Conservation (phyloP, 2,113 vertebrate genomes). For the Neolamprologus fasciatus region DNA sequence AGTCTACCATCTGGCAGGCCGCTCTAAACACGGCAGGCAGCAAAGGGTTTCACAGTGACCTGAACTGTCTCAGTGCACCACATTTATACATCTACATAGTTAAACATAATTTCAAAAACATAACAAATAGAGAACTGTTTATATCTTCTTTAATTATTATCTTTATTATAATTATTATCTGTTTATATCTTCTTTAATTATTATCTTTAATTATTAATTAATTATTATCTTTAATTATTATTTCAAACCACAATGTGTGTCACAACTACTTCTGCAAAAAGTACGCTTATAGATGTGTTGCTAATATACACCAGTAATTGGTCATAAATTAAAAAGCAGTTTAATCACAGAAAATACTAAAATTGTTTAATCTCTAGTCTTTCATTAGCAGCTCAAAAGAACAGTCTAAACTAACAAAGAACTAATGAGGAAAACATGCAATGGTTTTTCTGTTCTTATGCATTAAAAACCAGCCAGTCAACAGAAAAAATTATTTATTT, state of each 20-base stretch:
- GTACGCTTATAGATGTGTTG: background rate
- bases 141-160: rapidly evolving
- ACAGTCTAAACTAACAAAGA: background rate
- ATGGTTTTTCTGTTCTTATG: background rate
- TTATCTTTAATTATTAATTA: no score
- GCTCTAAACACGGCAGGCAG: background rate
- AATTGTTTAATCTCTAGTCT: background rate
- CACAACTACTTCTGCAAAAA: no score
- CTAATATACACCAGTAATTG: background rate
- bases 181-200: no score
- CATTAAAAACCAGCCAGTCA: background rate
- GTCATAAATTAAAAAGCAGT: background rate
- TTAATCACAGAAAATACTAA: background rate
- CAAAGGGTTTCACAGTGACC: background rate
- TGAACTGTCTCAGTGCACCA: background rate
- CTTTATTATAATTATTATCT: no score
- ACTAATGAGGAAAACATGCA: background rate
- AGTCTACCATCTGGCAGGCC: background rate
- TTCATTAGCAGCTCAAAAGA: background rate
- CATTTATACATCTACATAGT: background rate
- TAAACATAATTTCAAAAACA: background rate
- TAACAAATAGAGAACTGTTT: background rate
- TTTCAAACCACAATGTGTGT: no score
- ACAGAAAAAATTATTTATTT: background rate
- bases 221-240: no score